Evolutionary conservation across 2,113 vertebrate genomes (phyloP).

Genomic region (Chascanopsetta lugubris): DNA sequence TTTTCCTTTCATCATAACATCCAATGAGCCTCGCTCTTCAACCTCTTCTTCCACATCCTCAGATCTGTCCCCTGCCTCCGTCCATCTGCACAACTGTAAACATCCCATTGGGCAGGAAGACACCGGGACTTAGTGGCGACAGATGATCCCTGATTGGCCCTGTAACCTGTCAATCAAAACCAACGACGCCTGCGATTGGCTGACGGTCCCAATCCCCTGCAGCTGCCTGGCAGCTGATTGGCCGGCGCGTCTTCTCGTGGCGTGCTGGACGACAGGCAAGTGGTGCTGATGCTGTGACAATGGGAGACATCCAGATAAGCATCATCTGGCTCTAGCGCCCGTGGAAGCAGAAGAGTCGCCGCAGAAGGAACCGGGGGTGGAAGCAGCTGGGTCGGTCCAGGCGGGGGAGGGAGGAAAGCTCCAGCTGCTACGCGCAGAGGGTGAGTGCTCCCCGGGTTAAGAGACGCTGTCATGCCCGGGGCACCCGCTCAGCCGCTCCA

Average conservation of each 20-base stretch:
- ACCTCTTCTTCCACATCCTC: too few relatives aligned
- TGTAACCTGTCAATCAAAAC: not conserved
- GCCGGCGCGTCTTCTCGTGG: constrained; percentile 18
- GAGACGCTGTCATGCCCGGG: constrained; percentile 19
- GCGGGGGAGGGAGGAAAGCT: constrained; percentile 12
- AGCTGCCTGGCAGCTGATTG: constrained; percentile 50
- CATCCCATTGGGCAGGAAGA: constrained; percentile 52
- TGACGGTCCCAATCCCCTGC: not conserved
- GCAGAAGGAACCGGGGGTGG: not conserved
- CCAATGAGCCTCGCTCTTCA: constrained; percentile 22
- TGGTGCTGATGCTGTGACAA: constrained; percentile 78
- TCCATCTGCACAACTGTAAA: constrained; percentile 54
- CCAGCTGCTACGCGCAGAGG: constrained; percentile 43
- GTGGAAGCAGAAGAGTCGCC: constrained; percentile 17
- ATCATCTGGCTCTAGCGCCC: constrained; percentile 59
- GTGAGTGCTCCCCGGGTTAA: constrained; percentile 42
- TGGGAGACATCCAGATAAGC: constrained; percentile 68
- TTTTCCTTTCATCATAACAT: not conserved
- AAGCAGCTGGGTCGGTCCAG: constrained; percentile 19
- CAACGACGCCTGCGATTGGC: constrained; percentile 34
- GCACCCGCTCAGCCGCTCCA: constrained; percentile 8
- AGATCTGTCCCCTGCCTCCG: not conserved
- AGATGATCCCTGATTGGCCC: constrained; percentile 29
- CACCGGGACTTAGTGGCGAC: not conserved
- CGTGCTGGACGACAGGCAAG: constrained; percentile 31